phyloP scores from a whole-genome alignment of 1,140 invertebrate species.

The Drosophila quadrilineata region DNA sequence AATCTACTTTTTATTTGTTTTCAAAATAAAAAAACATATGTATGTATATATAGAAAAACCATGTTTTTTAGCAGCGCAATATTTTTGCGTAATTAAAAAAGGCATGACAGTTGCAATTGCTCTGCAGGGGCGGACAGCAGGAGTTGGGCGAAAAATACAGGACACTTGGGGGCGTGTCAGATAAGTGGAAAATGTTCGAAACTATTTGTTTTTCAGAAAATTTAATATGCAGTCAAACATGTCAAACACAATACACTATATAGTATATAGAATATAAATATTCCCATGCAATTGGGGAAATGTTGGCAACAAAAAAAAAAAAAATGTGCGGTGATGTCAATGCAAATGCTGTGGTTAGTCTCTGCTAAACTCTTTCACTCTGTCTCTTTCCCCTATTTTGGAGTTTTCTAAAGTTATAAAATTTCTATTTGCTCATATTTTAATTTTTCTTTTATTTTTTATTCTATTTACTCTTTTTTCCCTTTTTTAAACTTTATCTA shows the following conservation, averaged over 20 bases:
- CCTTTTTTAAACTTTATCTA: no score
- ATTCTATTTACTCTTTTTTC: no score
- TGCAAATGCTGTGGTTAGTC: no score
- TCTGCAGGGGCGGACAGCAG: constrained; percentile 7
- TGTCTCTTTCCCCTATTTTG: no score
- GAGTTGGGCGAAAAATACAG: no score
- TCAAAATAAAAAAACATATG: neutral
- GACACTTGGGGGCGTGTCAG: no score
- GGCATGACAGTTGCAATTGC: constrained; percentile 31
- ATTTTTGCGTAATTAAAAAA: constrained; percentile 40
- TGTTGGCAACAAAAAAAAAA: neutral
- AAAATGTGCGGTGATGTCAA: no score
- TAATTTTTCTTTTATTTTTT: no score
- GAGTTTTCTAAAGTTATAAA: no score
- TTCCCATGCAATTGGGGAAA: constrained; percentile 4
- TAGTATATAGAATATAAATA: no score
- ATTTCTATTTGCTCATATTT: neutral
- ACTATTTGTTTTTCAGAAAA: constrained; percentile 36
- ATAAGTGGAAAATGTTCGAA: constrained; percentile 1
- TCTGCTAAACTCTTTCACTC: no score
- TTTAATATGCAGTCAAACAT: constrained; percentile 47
- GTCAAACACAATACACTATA: constrained; percentile 40
- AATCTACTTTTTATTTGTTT: neutral
- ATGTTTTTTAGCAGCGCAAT: neutral
- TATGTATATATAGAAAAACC: no score